Evolutionary conservation across 2,797 vertebrate species (phyloP).

Genomic region (Argentina silus): DNA sequence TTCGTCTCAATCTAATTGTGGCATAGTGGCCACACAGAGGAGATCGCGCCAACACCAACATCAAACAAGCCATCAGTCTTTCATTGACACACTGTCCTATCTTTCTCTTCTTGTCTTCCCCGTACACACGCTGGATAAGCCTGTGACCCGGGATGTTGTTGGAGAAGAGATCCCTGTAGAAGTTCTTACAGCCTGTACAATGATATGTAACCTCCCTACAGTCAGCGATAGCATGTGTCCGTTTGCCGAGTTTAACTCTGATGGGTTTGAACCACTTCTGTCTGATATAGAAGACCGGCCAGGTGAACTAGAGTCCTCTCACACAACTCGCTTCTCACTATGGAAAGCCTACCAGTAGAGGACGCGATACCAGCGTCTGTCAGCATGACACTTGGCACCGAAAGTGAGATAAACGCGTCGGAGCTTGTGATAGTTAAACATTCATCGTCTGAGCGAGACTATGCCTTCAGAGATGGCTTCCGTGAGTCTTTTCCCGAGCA

Average conservation of each 20-base stretch:
- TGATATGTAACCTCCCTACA: conserved; percentile 10
- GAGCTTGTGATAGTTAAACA: no score
- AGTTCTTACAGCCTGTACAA: conserved; percentile 21
- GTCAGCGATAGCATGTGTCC: not conserved
- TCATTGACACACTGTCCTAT: conserved; percentile 20
- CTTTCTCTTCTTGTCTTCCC: conserved; percentile 8
- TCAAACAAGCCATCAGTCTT: not conserved
- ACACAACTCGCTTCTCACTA: not conserved
- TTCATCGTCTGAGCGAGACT: not conserved
- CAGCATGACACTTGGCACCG: not conserved
- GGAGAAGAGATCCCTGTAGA: conserved; percentile 9
- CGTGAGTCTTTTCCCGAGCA: not conserved
- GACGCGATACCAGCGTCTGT: not conserved
- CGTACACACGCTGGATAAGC: conserved; percentile 4
- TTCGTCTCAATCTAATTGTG: not conserved
- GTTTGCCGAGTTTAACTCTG: not conserved
- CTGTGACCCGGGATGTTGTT: not conserved
- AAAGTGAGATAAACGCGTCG: not conserved
- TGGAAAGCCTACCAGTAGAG: not conserved
- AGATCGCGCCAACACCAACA: not conserved
- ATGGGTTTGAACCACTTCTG: conserved; percentile 10
- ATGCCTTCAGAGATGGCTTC: not conserved
- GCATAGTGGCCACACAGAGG: not conserved
- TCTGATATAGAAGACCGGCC: conserved; percentile 29
- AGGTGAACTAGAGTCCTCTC: conserved; percentile 23